Evolutionary conservation across 2,113 vertebrate species (phyloP).

Genomic region (Nettapus auritus): DNA sequence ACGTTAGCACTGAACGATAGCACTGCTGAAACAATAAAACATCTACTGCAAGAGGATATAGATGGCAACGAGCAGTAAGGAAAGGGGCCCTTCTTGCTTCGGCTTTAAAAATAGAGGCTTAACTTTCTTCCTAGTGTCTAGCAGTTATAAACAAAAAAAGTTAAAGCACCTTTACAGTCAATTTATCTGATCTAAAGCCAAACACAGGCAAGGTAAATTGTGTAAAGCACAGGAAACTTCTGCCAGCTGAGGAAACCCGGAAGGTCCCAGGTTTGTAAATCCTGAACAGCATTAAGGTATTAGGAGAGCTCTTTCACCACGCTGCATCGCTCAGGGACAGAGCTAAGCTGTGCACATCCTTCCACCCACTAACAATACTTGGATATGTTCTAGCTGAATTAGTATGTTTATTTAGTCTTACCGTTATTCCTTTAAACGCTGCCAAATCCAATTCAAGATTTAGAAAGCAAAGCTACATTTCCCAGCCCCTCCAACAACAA

Average conservation of each 20-base stretch:
- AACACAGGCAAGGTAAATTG: neutral
- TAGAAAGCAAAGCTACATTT: neutral
- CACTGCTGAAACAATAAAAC: accelerated
- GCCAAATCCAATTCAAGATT: neutral
- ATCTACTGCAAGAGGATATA: neutral
- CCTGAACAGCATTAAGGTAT: neutral
- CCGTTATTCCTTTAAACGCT: neutral
- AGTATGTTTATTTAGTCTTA: neutral
- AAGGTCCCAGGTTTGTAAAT: neutral
- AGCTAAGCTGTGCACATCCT: neutral
- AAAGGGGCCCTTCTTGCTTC: neutral
- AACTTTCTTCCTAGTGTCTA: neutral
- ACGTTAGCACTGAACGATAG: neutral
- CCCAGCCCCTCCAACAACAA: neutral
- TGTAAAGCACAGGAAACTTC: neutral
- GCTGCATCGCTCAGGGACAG: accelerated
- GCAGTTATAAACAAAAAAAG: neutral
- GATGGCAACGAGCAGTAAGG: neutral
- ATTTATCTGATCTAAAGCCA: accelerated
- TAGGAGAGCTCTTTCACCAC: neutral
- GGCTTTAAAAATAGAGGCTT: neutral
- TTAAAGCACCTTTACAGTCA: neutral
- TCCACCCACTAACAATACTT: neutral
- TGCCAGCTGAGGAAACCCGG: neutral
- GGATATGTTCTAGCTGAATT: neutral